Evolutionary conservation across 2,888 invertebrate species (phyloP), one percentile per base, ranked within the genome.

Genomic region (Lithosia quadra): DNA sequence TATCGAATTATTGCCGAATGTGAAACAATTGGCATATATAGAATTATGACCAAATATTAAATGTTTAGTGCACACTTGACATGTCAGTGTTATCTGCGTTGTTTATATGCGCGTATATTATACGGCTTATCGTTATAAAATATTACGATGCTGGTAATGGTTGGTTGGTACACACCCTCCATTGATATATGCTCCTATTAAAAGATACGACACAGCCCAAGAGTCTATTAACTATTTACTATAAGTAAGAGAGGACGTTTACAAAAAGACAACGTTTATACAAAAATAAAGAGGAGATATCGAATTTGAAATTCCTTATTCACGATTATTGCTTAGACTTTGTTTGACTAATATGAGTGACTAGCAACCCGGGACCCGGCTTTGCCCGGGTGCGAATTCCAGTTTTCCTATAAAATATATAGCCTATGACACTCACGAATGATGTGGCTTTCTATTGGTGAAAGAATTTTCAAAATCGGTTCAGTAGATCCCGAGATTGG

Each of bases 191-290:
- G 49, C n/a, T 9, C 8, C 49, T 49, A 49, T 49, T n/a, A 49
- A 49, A 49, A 9, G 49, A 49, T 49, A 49, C 49, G 49, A 9
- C 18, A 49, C 49, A n/a, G n/a, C 49, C 49, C 49, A 3, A 49
- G n/a, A n/a, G 49, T 49, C 49, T 49, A 49, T 49, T 49, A 49
- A 49, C 49, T 49, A 49, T 49, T 49, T n/a, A 49, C 49, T n/a
- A 43, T 43, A n/a, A 49, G n/a, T 8, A 9, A n/a, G 9, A n/a
- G 49, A 18, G 43, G 43, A 18, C 18, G 43, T 43, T 5, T 2
- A 4, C 5, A 43, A 43, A 18, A 43, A 43, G 18, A 5, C 18
- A 43, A 4, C 43, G 18, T 13, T 43, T 18, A 18, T 5, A 49
- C 0, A 49, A 49, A n/a, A 10, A 49, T 49, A 49, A 49, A 49